phyloP scores from a whole-genome alignment of 2,888 invertebrate genomes.

The Drosophila birchii region DNA sequence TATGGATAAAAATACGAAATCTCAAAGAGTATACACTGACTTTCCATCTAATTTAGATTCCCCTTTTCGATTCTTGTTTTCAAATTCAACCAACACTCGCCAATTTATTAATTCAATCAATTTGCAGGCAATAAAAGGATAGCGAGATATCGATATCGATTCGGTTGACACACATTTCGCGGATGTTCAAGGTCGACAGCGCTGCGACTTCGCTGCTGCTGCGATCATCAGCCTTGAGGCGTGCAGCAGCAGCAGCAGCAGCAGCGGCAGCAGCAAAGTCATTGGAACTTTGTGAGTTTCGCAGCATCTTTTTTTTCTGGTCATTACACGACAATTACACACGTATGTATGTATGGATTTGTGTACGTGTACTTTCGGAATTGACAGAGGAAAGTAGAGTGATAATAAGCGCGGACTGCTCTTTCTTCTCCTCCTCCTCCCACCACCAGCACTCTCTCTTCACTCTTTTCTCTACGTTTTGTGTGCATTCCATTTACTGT shows the following conservation, averaged over 20 bases:
- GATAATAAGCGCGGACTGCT: slow-evolving; percentile 18
- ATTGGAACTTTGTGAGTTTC: slow-evolving; percentile 26
- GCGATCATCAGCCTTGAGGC: slow-evolving; percentile 23
- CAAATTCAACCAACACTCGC: slow-evolving; percentile 20
- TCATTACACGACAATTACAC: slow-evolving; percentile 16
- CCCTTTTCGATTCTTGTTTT: slow-evolving; percentile 19
- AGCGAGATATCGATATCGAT: slow-evolving; percentile 48
- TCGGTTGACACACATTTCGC: slow-evolving; percentile 37
- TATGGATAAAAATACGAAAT: neutral
- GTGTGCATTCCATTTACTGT: slow-evolving; percentile 21
- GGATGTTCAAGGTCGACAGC: slow-evolving; percentile 40
- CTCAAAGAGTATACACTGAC: neutral
- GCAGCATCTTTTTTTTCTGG: slow-evolving; percentile 10
- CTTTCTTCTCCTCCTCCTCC: neutral
- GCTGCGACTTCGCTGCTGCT: slow-evolving; percentile 13
- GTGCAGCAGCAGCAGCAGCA: slow-evolving; percentile 1
- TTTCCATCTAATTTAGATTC: neutral
- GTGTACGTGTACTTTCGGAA: slow-evolving; percentile 37
- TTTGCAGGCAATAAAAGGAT: slow-evolving; percentile 65
- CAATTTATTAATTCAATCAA: slow-evolving; percentile 69
- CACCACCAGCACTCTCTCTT: neutral
- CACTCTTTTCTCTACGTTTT: neutral
- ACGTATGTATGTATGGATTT: neutral
- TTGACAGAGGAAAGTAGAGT: slow-evolving; percentile 40
- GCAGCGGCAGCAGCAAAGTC: slow-evolving; percentile 18